Percentiles rank a stretch among this genome's conserved stretches.
Conservation (phyloP, 2,113 vertebrate genomes). For the Phrynosoma blainvillii region DNA sequence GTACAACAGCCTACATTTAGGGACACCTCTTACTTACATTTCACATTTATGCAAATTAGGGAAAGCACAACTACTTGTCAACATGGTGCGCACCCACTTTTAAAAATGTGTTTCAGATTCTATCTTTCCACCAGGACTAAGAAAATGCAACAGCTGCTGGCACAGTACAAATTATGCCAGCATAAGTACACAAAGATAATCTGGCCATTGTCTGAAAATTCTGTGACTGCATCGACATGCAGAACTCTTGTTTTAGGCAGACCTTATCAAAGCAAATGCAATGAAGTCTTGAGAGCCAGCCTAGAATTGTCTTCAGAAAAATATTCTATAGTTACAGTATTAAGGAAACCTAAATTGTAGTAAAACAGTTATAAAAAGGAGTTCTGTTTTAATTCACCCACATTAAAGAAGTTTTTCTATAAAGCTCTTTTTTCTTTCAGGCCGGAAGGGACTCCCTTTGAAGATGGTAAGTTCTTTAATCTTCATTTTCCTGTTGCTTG, state of each 20-base stretch:
- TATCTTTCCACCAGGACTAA: too few relatives aligned
- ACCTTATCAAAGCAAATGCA: background rate
- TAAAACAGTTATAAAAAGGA: background rate
- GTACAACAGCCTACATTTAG: too few relatives aligned
- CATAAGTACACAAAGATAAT: background rate
- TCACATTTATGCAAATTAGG: too few relatives aligned
- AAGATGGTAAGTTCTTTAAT: slow-evolving; percentile 89
- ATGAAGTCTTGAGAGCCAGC: background rate
- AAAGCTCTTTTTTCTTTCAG: slow-evolving; percentile 73
- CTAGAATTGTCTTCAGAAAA: background rate
- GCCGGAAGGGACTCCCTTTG: slow-evolving; percentile 98
- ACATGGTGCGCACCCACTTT: background rate
- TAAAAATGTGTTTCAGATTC: too few relatives aligned
- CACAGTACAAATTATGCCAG: too few relatives aligned
- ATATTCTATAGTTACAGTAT: background rate
- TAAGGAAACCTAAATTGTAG: background rate
- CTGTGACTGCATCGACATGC: background rate
- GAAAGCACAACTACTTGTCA: background rate
- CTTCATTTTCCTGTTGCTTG: slow-evolving; percentile 20
- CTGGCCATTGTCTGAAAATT: background rate
- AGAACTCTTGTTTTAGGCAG: background rate
- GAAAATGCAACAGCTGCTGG: too few relatives aligned
- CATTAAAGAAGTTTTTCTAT: background rate
- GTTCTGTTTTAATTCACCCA: background rate
- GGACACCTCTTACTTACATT: too few relatives aligned